A percentile compares a stretch with the other conserved stretches of the same genome.
Evolutionary conservation across 2,888 invertebrate species (phyloP).

Genomic region (Lasiommata megera): DNA sequence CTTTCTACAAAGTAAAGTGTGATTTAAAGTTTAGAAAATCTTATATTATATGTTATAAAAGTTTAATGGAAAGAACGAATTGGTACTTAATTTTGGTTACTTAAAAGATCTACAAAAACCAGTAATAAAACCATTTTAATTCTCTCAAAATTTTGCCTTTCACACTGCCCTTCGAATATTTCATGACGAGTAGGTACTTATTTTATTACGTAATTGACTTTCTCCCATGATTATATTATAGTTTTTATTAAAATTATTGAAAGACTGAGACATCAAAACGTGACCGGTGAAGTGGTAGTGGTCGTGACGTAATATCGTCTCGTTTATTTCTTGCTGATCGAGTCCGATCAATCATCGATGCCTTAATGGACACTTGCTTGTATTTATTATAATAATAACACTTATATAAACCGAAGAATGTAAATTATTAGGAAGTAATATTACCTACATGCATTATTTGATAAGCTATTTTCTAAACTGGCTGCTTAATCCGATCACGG

Average conservation of each 20-base stretch:
- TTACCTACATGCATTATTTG: background rate
- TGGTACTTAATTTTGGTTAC: too few species aligned
- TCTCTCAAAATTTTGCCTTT: background rate
- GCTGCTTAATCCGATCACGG: too few species aligned
- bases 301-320: conserved; percentile 46
- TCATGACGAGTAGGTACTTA: background rate
- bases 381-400: conserved; percentile 1
- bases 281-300: conserved; percentile 23
- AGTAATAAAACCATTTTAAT: background rate
- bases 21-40: too few species aligned
- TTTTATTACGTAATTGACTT: conserved; percentile 20
- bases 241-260: conserved; percentile 25
- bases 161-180: background rate
- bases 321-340: conserved; percentile 38
- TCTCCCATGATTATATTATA: conserved; percentile 17
- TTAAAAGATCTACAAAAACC: too few species aligned
- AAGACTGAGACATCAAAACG: conserved; percentile 22
- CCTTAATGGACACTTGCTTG: background rate
- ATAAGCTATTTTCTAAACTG: too few species aligned
- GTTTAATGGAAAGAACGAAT: too few species aligned
- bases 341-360: conserved; percentile 16
- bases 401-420: background rate
- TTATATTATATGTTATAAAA: too few species aligned
- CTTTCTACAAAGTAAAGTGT: too few species aligned
- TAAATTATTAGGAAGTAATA: conserved; percentile 5